Evolutionary conservation across 2,113 vertebrate species (phyloP).

Genomic region (Thermophis baileyi): DNA sequence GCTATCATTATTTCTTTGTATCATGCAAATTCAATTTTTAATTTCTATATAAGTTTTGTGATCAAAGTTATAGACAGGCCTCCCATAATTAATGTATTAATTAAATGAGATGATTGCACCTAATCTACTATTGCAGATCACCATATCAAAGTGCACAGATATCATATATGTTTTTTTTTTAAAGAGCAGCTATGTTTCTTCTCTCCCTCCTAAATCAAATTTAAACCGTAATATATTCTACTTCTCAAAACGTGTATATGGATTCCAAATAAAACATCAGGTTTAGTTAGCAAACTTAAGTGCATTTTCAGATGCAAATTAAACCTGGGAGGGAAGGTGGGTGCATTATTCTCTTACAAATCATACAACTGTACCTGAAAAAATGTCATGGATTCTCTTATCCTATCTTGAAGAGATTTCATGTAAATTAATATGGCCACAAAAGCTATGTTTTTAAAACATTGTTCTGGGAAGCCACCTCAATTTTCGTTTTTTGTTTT

Average conservation of each 20-base stretch:
- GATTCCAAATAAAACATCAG: background rate
- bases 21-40: background rate
- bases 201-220: background rate
- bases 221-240: background rate
- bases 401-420: background rate
- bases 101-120: no score
- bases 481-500: background rate
- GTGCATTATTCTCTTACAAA: background rate
- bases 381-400: background rate
- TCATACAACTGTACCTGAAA: background rate
- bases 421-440: background rate
- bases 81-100: background rate
- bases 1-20: background rate
- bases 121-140: background rate
- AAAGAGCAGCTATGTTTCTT: background rate
- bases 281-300: background rate
- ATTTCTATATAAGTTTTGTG: background rate
- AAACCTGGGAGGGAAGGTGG: background rate
- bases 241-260: background rate
- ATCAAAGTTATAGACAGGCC: background rate
- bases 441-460: background rate
- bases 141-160: background rate
- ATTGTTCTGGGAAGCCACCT: background rate
- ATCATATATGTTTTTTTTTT: background rate
- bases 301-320: background rate